Percentiles rank a stretch among this genome's conserved stretches.
Evolutionary conservation across 30 jellyfish, hydroid and myxozoan species (phyloP).

Genomic region (Hydractinia echinata): DNA sequence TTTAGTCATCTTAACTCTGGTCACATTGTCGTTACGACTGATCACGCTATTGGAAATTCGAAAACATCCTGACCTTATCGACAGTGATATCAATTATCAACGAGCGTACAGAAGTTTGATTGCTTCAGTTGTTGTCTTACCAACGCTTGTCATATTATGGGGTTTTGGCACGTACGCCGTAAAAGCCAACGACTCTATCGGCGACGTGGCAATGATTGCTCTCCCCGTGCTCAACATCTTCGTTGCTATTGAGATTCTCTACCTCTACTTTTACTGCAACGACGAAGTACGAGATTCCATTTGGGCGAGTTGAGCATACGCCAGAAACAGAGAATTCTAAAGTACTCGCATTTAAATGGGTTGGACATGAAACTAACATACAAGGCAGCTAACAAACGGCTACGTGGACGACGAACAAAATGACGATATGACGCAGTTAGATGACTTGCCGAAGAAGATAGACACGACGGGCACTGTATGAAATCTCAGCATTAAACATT

Average conservation of each 20-base stretch:
- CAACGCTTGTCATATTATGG: constrained; percentile 66
- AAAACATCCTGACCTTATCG: constrained; percentile 36
- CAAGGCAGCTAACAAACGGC: constrained; percentile 1
- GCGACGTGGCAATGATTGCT: constrained; percentile 47
- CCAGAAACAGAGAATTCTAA: constrained; percentile 21
- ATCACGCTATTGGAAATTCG: constrained; percentile 60
- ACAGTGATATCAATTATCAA: constrained; percentile 79
- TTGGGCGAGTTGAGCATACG: constrained; percentile 15
- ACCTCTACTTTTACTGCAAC: constrained; percentile 82
- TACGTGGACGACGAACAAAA: neutral
- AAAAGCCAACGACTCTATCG: constrained; percentile 31
- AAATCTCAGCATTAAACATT: no score
- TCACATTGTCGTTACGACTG: constrained; percentile 41
- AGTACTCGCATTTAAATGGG: constrained; percentile 20
- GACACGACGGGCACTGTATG: no score
- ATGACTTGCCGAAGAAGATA: no score
- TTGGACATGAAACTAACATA: constrained; percentile 12
- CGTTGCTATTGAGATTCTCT: constrained; percentile 54
- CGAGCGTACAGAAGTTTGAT: constrained; percentile 82
- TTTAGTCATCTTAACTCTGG: constrained; percentile 48
- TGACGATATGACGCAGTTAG: neutral
- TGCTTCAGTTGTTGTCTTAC: constrained; percentile 67
- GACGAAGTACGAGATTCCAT: constrained; percentile 61
- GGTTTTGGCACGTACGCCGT: constrained; percentile 61
- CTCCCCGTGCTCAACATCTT: constrained; percentile 54